Percentiles rank a stretch among this genome's conserved stretches.
phyloP scores from a whole-genome alignment of 1,140 invertebrate genomes.

The Bombus vancouverensis region DNA sequence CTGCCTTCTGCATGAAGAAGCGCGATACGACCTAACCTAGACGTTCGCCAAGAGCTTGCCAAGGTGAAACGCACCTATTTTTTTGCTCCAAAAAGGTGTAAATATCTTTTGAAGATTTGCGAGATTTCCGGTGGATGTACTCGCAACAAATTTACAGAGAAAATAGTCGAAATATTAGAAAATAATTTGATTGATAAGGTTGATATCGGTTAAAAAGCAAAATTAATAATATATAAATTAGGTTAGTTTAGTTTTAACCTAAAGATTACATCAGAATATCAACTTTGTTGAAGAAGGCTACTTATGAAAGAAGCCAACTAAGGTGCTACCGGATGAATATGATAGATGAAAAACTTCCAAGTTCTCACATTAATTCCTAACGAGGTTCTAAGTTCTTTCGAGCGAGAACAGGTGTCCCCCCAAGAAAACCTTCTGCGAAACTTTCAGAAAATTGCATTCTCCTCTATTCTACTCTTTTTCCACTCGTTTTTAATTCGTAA shows the following conservation, averaged over 20 bases:
- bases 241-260: no score
- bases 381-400: background rate
- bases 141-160: background rate
- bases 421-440: background rate
- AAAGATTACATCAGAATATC: background rate
- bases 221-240: background rate
- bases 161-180: background rate
- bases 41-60: background rate
- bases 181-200: no score
- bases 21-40: background rate
- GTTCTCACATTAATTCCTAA: background rate
- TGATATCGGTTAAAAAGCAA: background rate
- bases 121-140: background rate
- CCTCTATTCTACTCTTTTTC: background rate
- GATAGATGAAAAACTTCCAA: background rate
- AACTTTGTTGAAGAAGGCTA: background rate
- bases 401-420: background rate
- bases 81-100: background rate
- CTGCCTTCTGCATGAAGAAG: background rate
- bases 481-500: background rate
- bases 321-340: background rate
- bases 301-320: background rate
- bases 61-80: background rate
- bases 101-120: background rate
- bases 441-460: background rate